phyloP scores from a whole-genome alignment of 2,113 vertebrate species.

The Bolborhynchus lineola region DNA sequence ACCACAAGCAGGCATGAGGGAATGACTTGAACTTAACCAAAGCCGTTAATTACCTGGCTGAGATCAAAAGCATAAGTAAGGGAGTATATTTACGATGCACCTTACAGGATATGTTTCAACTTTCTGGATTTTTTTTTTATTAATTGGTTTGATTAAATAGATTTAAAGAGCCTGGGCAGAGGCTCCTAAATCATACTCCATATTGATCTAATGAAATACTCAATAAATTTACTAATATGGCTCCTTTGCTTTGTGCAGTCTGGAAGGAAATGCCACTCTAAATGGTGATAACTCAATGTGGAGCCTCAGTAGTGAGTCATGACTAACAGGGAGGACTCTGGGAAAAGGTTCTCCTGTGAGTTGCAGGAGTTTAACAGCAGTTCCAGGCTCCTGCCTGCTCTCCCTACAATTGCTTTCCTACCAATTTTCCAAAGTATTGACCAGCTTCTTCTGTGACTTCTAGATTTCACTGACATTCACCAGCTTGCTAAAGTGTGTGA shows the following conservation, averaged over 20 bases:
- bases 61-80: constrained; percentile 80
- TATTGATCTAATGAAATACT: constrained; percentile 87
- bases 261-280: constrained; percentile 79
- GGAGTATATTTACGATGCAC: constrained; percentile 80
- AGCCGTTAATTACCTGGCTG: constrained; percentile 83
- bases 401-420: neutral
- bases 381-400: constrained; percentile 7
- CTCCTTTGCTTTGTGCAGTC: constrained; percentile 77
- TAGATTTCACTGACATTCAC: neutral
- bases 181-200: constrained; percentile 80
- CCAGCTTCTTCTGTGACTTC: neutral
- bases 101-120: constrained; percentile 80
- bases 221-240: constrained; percentile 83
- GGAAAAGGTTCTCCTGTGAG: constrained; percentile 49
- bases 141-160: constrained; percentile 87
- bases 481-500: neutral
- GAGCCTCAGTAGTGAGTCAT: constrained; percentile 75
- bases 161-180: constrained; percentile 80
- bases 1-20: constrained; percentile 74
- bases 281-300: constrained; percentile 76
- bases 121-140: constrained; percentile 80
- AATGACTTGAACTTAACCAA: constrained; percentile 80
- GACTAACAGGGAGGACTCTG: constrained; percentile 49
- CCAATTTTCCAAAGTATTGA: neutral
- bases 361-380: constrained; percentile 42